phyloP scores from a whole-genome alignment of 2,113 vertebrate species.

The Elephantulus edwardii region DNA sequence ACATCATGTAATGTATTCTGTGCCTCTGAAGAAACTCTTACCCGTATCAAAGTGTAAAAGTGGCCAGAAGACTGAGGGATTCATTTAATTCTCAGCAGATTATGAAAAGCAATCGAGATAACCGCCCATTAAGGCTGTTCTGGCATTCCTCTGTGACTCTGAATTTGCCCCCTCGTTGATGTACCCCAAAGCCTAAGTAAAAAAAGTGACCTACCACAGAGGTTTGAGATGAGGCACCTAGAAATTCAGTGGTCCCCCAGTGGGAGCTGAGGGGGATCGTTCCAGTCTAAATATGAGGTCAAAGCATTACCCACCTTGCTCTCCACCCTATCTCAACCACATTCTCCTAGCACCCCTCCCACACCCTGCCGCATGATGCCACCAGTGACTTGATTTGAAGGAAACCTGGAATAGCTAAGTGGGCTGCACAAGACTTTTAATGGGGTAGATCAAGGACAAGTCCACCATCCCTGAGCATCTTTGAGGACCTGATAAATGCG shows the following conservation, averaged over 20 bases:
- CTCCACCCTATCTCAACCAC: background rate
- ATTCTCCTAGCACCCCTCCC: background rate
- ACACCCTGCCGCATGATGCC: background rate
- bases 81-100: background rate
- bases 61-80: background rate
- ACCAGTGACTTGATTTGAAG: accelerated
- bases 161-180: background rate
- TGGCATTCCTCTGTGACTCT: background rate
- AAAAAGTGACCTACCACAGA: background rate
- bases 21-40: background rate
- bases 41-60: background rate
- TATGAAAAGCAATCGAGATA: background rate
- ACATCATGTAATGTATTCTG: background rate
- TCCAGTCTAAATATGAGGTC: background rate
- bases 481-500: background rate
- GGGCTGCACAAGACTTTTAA: background rate
- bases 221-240: background rate
- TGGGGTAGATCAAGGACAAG: background rate
- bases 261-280: background rate
- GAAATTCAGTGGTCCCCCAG: background rate
- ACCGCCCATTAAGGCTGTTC: background rate
- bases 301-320: background rate
- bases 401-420: background rate
- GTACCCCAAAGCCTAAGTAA: background rate
- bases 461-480: background rate